Percentiles rank a stretch among this genome's conserved stretches.
Conservation (phyloP, 1,140 invertebrate genomes). For the Megalopta genalis region DNA sequence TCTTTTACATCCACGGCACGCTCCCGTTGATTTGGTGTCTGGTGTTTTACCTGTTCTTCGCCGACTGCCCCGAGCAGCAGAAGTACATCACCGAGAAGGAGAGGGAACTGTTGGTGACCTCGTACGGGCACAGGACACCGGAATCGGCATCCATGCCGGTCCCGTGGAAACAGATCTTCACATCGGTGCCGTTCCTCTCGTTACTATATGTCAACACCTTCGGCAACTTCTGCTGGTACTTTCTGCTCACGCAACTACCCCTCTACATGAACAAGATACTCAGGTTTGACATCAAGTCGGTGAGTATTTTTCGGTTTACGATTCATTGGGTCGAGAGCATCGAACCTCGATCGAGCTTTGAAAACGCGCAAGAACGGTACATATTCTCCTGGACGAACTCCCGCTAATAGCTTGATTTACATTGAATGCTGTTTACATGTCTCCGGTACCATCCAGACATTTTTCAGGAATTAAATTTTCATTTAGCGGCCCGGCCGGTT, state of each 20-base stretch:
- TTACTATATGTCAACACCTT: slow-evolving; percentile 86
- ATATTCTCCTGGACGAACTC: no score
- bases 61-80: slow-evolving; percentile 87
- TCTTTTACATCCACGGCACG: slow-evolving; percentile 90
- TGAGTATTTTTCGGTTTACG: slow-evolving; percentile 71
- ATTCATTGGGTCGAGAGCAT: not conserved
- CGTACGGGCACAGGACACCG: slow-evolving; percentile 80
- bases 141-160: slow-evolving; percentile 73
- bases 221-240: slow-evolving; percentile 96
- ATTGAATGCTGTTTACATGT: no score
- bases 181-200: slow-evolving; percentile 86
- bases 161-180: slow-evolving; percentile 86
- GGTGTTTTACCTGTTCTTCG: slow-evolving; percentile 84
- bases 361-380: no score
- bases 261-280: slow-evolving; percentile 95
- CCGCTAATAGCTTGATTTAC: no score
- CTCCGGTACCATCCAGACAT: no score
- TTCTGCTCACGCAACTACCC: slow-evolving; percentile 94
- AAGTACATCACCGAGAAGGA: slow-evolving; percentile 86
- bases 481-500: no score
- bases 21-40: slow-evolving; percentile 86
- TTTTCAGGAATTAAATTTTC: no score
- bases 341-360: no score
- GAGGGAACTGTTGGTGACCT: slow-evolving; percentile 82
- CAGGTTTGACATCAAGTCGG: slow-evolving; percentile 91